Conservation (phyloP, 2,888 invertebrate species). For the Thecophora atra region DNA sequence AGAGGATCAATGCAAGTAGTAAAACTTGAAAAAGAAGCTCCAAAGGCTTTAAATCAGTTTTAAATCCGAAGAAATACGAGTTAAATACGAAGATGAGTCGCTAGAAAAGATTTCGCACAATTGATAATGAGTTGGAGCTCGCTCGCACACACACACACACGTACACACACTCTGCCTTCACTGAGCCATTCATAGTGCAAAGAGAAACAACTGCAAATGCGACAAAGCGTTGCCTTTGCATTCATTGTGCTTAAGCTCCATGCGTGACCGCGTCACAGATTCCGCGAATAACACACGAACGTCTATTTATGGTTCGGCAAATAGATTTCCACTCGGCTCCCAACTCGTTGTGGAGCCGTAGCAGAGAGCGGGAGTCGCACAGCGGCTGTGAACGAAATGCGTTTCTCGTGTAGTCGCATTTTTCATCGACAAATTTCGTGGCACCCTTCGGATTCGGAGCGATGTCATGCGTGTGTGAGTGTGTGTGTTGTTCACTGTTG, state of each 20-base stretch:
- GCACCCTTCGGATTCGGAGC: not conserved
- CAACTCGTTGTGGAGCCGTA: not conserved
- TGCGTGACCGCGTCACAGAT: not conserved
- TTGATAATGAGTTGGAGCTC: no score
- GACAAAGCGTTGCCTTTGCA: not conserved
- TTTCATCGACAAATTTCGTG: conserved; percentile 10
- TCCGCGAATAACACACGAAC: conserved; percentile 23
- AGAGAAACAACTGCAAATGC: no score
- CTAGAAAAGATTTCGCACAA: no score
- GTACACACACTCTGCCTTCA: no score
- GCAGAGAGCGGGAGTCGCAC: not conserved
- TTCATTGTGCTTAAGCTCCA: conserved; percentile 30
- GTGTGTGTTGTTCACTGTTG: not conserved
- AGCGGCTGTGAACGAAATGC: not conserved
- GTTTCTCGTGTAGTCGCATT: conserved; percentile 13
- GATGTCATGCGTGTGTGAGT: not conserved
- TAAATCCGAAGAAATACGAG: no score
- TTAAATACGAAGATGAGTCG: no score
- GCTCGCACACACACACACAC: no score
- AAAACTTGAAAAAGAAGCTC: no score
- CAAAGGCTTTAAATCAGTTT: no score
- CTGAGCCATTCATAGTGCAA: no score
- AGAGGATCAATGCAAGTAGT: no score
- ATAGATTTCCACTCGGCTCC: not conserved
- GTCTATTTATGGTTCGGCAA: not conserved